These are phyloP conservation scores for Carpatolechia fugitivella DNA, from an alignment of 2,888 invertebrate genomes.

Conservation along the genomic window DNA sequence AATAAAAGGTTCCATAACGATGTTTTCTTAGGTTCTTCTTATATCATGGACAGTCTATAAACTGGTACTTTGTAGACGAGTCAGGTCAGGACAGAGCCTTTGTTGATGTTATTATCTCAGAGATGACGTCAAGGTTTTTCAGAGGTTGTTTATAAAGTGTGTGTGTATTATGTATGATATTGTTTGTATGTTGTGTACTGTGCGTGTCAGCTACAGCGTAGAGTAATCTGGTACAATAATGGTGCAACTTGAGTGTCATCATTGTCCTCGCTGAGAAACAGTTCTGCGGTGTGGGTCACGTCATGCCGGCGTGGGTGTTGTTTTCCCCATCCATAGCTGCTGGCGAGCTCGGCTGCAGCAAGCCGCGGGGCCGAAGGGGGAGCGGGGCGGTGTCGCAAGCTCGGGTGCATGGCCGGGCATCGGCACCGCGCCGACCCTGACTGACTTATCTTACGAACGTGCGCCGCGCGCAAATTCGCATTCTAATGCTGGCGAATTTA, in stretches of 20 bases:
- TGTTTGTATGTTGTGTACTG: neutral
- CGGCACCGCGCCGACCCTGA: slow-evolving; percentile 78
- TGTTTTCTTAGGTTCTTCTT: neutral
- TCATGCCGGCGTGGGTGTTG: slow-evolving; percentile 47
- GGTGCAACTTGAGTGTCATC: slow-evolving; percentile 7
- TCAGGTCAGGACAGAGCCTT: neutral
- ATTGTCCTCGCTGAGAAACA: slow-evolving; percentile 14
- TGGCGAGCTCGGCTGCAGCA: slow-evolving; percentile 20
- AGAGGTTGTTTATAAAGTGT: no score
- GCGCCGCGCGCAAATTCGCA: slow-evolving; percentile 74
- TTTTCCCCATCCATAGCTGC: slow-evolving; percentile 53
- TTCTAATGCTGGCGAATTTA: slow-evolving; percentile 72
- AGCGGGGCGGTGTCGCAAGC: slow-evolving; percentile 56
- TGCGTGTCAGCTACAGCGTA: neutral
- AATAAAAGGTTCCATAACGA: neutral
- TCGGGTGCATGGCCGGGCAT: slow-evolving; percentile 77
- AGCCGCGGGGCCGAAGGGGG: slow-evolving; percentile 28
- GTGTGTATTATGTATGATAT: no score
- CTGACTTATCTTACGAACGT: slow-evolving; percentile 77
- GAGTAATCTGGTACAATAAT: slow-evolving; percentile 1
- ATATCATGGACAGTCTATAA: no score
- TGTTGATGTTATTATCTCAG: no score
- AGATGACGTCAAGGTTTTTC: no score
- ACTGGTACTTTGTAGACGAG: neutral
- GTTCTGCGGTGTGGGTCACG: slow-evolving; percentile 38